A percentile compares a stretch with the other conserved stretches of the same genome.
Conservation (phyloP, 2,797 vertebrate species). For the Dendrocincla tyrannina region DNA sequence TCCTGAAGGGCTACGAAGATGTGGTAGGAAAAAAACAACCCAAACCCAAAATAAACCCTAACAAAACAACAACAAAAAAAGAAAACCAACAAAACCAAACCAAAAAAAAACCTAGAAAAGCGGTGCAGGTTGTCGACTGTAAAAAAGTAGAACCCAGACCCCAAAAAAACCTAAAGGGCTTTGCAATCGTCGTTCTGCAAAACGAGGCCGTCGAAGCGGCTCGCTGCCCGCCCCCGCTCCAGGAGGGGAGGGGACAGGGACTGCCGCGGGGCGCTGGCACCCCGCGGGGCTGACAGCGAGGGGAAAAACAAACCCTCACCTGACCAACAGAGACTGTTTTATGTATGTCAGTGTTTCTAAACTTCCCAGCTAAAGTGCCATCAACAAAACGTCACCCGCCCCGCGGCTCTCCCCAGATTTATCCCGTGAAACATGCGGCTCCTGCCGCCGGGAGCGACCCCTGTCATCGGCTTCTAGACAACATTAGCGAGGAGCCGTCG, state of each 20-base stretch:
- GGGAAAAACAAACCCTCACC: accelerated
- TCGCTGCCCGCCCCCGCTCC: neutral
- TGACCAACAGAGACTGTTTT: accelerated
- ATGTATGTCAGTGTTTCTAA: accelerated
- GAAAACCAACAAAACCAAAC: neutral
- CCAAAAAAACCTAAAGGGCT: accelerated
- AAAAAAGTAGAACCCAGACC: neutral
- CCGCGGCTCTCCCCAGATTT: neutral
- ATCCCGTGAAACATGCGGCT: neutral
- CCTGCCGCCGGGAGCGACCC: neutral
- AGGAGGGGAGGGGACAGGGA: neutral
- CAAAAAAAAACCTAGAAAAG: no score
- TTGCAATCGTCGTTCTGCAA: neutral
- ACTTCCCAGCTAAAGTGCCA: neutral
- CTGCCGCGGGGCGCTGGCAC: neutral
- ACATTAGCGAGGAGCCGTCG: neutral
- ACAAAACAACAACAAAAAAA: neutral
- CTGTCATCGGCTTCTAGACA: neutral
- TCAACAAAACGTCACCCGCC: neutral
- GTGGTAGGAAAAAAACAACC: neutral
- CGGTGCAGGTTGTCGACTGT: neutral
- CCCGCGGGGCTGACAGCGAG: neutral
- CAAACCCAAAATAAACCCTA: no score
- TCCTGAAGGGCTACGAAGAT: neutral
- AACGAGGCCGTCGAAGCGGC: neutral